phyloP scores from a whole-genome alignment of 2,113 vertebrate species.

The Vicugna pacos region DNA sequence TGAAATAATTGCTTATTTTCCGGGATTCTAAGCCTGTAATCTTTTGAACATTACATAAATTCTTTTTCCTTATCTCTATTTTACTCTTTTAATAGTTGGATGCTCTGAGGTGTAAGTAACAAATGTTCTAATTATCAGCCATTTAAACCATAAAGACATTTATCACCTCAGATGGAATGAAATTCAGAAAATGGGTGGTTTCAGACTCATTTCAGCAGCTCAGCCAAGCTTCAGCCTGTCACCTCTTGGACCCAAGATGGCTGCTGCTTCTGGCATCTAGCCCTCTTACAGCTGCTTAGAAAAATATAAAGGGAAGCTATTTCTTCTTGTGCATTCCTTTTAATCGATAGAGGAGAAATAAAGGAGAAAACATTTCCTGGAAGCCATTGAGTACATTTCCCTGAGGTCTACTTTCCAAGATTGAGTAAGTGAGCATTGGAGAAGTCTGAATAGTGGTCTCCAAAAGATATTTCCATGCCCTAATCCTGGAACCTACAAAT shows the following conservation, averaged over 20 bases:
- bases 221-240: not conserved
- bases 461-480: not conserved
- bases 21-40: not conserved
- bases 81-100: not conserved
- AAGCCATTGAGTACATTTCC: constrained; percentile 18
- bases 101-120: not conserved
- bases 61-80: not conserved
- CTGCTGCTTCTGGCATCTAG: not conserved
- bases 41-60: not conserved
- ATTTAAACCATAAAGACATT: not conserved
- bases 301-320: not conserved
- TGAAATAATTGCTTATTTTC: not conserved
- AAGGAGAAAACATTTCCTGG: not conserved
- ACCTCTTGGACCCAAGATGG: not conserved
- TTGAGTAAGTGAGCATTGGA: not conserved
- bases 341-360: not conserved
- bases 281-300: not conserved
- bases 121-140: not conserved
- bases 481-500: not conserved
- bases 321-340: not conserved
- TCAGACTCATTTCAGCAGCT: not conserved
- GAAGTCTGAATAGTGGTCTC: not conserved
- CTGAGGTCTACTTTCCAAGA: not conserved
- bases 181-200: not conserved
- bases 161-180: not conserved